Percentiles rank a stretch among this genome's conserved stretches.
These are phyloP conservation scores for Rhynchomys soricoides DNA, from an alignment of 2,113 vertebrate species.

Conservation along the genomic window DNA sequence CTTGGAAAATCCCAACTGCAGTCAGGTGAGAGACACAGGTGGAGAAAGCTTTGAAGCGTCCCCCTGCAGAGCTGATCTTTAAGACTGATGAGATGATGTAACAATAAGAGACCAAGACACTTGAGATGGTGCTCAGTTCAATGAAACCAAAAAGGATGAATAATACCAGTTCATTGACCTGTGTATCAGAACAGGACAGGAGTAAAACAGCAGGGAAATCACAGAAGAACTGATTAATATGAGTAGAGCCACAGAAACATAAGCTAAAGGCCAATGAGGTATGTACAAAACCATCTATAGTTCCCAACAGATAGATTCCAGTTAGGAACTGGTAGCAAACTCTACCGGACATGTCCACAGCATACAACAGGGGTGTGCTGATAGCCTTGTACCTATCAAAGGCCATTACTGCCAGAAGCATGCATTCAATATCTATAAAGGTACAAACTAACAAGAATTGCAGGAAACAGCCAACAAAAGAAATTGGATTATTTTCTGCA, in stretches of 20 bases:
- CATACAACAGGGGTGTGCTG: not conserved
- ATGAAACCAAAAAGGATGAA: not conserved
- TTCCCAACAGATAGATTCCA: not conserved
- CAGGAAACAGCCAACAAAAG: not conserved
- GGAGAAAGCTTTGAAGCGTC: not conserved
- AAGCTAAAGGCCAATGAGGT: not conserved
- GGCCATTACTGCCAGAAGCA: constrained; percentile 7
- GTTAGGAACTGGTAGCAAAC: not conserved
- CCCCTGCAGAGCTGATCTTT: not conserved
- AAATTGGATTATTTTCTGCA: not conserved
- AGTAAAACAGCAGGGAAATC: not conserved
- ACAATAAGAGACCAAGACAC: not conserved
- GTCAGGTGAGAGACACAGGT: not conserved
- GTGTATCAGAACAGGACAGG: not conserved
- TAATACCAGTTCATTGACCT: not conserved
- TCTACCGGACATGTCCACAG: not conserved
- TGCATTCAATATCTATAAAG: not conserved
- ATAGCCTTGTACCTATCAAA: not conserved
- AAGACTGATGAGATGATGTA: not conserved
- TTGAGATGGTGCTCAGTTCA: not conserved
- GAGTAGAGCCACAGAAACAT: not conserved
- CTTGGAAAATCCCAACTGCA: not conserved
- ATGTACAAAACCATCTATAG: not conserved
- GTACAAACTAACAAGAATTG: not conserved
- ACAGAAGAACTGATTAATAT: constrained; percentile 4